Conservation (phyloP, 2,797 vertebrate genomes). For the Parambassis ranga region DNA sequence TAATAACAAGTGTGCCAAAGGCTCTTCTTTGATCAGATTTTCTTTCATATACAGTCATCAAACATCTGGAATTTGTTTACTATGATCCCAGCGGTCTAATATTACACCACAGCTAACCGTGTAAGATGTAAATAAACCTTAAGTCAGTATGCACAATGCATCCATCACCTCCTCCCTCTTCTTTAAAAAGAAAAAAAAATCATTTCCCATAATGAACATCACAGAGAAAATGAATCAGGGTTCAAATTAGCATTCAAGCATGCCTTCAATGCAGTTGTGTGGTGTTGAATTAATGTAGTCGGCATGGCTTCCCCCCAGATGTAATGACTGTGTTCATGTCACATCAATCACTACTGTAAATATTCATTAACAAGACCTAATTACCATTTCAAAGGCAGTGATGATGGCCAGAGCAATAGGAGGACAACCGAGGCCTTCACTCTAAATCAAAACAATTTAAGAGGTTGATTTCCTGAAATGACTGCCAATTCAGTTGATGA, state of each 20-base stretch:
- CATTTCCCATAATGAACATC: background rate
- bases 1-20: too few species aligned
- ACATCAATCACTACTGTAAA: conserved; percentile 57
- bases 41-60: too few species aligned
- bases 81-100: too few species aligned
- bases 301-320: conserved; percentile 13
- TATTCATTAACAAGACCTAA: conserved; percentile 63
- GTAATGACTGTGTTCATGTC: conserved; percentile 51
- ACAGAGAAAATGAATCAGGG: conserved; percentile 1
- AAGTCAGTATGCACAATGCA: background rate
- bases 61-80: too few species aligned
- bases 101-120: background rate
- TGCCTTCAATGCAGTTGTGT: conserved; percentile 23
- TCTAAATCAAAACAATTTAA: conserved; percentile 68
- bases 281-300: conserved; percentile 44
- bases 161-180: background rate
- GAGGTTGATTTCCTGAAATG: conserved; percentile 55
- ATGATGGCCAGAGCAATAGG: conserved; percentile 40
- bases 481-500: conserved; percentile 50
- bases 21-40: too few species aligned
- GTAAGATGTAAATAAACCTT: too few species aligned
- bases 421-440: conserved; percentile 39
- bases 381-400: conserved; percentile 62
- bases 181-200: too few species aligned
- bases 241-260: conserved; percentile 27